Conservation (phyloP, 2,113 vertebrate species). For the Holacanthus passer region DNA sequence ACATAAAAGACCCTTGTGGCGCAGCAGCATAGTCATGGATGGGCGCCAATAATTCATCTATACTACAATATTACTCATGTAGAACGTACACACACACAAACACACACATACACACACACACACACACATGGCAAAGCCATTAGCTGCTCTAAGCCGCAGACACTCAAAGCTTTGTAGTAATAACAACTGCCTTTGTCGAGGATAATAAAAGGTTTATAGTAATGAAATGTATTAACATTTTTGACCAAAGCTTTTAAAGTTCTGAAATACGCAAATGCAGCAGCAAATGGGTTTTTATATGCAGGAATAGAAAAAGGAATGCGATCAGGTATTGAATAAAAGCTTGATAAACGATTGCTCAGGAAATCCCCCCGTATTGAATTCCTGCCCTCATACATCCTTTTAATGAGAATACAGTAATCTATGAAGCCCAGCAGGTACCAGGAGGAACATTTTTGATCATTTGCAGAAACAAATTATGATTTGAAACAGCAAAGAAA, state of each 20-base stretch:
- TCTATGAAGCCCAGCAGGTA: constrained; percentile 12
- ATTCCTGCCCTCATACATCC: not conserved
- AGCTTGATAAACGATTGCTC: constrained; percentile 2
- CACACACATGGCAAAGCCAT: constrained; percentile 70
- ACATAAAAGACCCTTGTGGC: constrained; percentile 54
- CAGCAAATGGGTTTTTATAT: not conserved
- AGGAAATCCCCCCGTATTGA: not conserved
- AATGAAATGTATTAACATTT: constrained; percentile 47
- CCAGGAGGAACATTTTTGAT: constrained; percentile 3
- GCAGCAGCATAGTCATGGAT: constrained; percentile 61
- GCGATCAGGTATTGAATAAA: constrained; percentile 8
- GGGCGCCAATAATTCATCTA: constrained; percentile 76
- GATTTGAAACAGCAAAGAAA: not conserved
- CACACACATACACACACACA: constrained; percentile 39
- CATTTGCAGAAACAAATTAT: not conserved
- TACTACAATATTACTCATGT: constrained; percentile 73
- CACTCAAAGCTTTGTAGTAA: constrained; percentile 47
- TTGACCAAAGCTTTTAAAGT: constrained; percentile 41
- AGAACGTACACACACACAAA: constrained; percentile 54
- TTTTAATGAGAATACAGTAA: constrained; percentile 21
- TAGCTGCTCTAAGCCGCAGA: constrained; percentile 59
- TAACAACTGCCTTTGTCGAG: constrained; percentile 53
- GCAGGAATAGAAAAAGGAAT: constrained; percentile 2
- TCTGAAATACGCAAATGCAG: constrained; percentile 32
- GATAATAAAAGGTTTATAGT: constrained; percentile 59